Conservation (phyloP, 30 jellyfish, hydroid and myxozoan genomes). For the Turritopsis rubra region DNA sequence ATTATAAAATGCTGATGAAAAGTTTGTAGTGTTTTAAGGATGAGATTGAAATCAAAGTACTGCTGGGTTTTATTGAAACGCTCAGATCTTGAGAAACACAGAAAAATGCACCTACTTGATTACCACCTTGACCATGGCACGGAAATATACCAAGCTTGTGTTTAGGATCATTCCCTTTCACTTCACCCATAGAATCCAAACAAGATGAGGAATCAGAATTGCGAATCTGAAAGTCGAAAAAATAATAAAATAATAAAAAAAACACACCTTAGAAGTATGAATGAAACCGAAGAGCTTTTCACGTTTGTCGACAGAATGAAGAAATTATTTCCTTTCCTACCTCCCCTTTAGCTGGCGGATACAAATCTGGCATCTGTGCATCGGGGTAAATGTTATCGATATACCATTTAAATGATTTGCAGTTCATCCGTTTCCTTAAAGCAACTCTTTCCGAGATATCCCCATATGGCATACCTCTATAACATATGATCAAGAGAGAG, state of each 20-base stretch:
- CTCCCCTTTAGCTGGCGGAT: conserved; percentile 98
- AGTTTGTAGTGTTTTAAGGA: no score
- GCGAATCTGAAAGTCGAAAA: conserved; percentile 36
- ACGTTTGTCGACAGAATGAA: no score
- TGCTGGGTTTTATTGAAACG: no score
- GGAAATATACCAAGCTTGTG: conserved; percentile 73
- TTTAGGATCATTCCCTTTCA: conserved; percentile 49
- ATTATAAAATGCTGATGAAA: no score
- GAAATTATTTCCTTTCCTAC: no score
- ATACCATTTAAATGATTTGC: conserved; percentile 89
- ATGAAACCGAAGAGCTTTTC: not conserved
- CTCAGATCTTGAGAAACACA: no score
- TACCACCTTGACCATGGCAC: conserved; percentile 86
- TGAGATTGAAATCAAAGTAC: no score
- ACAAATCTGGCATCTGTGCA: conserved; percentile 83
- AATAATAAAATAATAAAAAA: not conserved
- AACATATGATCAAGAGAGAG: no score
- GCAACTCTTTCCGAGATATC: conserved; percentile 72
- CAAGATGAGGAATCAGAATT: conserved; percentile 70
- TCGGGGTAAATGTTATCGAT: conserved; percentile 89
- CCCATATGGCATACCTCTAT: conserved; percentile 75
- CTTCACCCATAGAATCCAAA: conserved; percentile 87
- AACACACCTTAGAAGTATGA: not conserved
- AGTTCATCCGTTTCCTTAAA: conserved; percentile 61
- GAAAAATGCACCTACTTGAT: conserved; percentile 60